These are phyloP conservation scores for Meteorus cinctellus DNA, from an alignment of 2,888 invertebrate species.

Conservation along the genomic window DNA sequence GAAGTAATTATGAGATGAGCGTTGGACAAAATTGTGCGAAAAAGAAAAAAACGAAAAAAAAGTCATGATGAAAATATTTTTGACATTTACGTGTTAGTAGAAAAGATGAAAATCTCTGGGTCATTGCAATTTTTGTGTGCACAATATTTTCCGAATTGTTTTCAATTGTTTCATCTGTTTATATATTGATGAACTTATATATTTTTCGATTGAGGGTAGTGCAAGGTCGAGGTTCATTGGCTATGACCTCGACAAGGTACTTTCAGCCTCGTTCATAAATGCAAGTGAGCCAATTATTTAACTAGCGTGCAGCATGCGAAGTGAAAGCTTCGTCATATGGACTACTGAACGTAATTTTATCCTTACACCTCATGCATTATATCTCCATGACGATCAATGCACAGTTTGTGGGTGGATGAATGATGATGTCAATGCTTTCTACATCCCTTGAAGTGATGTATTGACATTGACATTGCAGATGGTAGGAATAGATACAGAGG, in stretches of 20 bases:
- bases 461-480: too few species aligned
- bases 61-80: neutral
- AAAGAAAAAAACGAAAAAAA: neutral
- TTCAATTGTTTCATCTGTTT: neutral
- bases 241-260: conserved; percentile 55
- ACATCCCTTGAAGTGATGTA: neutral
- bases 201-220: conserved; percentile 60
- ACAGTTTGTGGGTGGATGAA: neutral
- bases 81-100: neutral
- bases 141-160: too few species aligned
- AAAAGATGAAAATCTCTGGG: neutral
- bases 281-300: conserved; percentile 62
- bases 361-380: conserved; percentile 9
- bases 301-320: conserved; percentile 66
- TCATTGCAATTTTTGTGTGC: too few species aligned
- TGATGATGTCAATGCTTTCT: conserved; percentile 3
- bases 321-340: conserved; percentile 25
- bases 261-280: conserved; percentile 66
- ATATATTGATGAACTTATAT: neutral
- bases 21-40: neutral
- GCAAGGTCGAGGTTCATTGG: conserved; percentile 68
- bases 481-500: neutral
- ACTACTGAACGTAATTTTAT: neutral
- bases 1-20: conserved; percentile 4
- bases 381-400: neutral